These are phyloP conservation scores for Bellardia pandia DNA, from an alignment of 2,888 invertebrate genomes.

Conservation along the genomic window DNA sequence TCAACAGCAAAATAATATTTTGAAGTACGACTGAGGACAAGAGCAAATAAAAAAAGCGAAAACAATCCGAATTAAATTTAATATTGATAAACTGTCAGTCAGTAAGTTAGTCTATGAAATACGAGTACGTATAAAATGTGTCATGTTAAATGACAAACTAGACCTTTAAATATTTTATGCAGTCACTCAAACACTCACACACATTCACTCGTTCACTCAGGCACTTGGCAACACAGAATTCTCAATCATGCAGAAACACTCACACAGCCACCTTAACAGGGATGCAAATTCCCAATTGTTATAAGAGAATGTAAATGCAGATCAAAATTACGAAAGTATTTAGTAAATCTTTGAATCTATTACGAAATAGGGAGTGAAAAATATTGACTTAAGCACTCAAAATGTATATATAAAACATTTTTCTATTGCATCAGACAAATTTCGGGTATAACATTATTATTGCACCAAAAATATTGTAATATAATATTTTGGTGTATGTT, in stretches of 20 bases:
- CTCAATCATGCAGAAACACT: not conserved
- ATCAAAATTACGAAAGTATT: no score
- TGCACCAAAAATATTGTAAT: no score
- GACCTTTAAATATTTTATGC: constrained; percentile 27
- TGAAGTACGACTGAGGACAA: not conserved
- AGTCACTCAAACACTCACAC: not conserved
- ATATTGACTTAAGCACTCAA: no score
- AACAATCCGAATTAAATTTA: not conserved
- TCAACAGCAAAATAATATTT: constrained; percentile 4
- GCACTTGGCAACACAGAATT: not conserved
- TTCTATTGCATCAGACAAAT: no score
- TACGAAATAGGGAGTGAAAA: no score
- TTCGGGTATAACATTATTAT: no score
- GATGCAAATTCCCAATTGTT: not conserved
- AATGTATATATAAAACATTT: no score
- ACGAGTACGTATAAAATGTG: constrained; percentile 1
- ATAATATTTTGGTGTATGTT: no score
- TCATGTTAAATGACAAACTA: constrained; percentile 42
- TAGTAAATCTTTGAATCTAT: no score
- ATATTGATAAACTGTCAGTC: constrained; percentile 31
- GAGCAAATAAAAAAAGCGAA: not conserved
- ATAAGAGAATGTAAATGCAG: no score
- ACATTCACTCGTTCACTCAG: not conserved
- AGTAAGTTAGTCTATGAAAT: not conserved
- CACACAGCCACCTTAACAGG: not conserved